Conservation (phyloP, 2,888 invertebrate species). For the Nomada ruficornis region DNA sequence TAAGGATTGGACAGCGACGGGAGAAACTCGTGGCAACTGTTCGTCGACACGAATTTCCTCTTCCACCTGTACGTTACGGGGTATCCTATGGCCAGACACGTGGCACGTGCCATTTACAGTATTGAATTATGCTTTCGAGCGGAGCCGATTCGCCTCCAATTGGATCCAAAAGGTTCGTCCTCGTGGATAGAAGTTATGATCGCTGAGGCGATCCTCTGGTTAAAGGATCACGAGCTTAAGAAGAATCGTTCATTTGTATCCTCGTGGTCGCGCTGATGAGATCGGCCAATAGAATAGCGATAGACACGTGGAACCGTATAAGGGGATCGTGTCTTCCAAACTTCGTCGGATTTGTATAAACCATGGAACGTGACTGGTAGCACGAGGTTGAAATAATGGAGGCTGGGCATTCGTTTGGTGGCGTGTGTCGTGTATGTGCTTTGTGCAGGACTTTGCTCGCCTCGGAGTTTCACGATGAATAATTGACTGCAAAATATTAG, state of each 20-base stretch:
- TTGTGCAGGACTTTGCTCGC: neutral
- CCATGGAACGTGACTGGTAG: conserved; percentile 46
- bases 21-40: neutral
- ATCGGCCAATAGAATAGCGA: conserved; percentile 66
- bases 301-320: conserved; percentile 28
- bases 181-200: neutral
- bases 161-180: neutral
- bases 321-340: conserved; percentile 56
- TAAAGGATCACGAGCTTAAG: conserved; percentile 52
- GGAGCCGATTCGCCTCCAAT: neutral
- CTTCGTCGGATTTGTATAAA: conserved; percentile 57
- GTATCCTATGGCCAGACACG: neutral
- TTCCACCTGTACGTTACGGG: neutral
- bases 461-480: neutral
- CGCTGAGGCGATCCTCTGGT: conserved; percentile 12
- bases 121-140: conserved; percentile 41
- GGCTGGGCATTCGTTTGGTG: conserved; percentile 21
- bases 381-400: conserved; percentile 52
- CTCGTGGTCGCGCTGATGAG: conserved; percentile 58
- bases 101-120: neutral
- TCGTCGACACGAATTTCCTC: neutral
- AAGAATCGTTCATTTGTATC: conserved; percentile 55
- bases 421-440: conserved; percentile 22
- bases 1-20: conserved; percentile 3
- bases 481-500: no score